Evolutionary conservation across 2,797 vertebrate species (phyloP).

Genomic region (Helicolenus hilgendorfi): DNA sequence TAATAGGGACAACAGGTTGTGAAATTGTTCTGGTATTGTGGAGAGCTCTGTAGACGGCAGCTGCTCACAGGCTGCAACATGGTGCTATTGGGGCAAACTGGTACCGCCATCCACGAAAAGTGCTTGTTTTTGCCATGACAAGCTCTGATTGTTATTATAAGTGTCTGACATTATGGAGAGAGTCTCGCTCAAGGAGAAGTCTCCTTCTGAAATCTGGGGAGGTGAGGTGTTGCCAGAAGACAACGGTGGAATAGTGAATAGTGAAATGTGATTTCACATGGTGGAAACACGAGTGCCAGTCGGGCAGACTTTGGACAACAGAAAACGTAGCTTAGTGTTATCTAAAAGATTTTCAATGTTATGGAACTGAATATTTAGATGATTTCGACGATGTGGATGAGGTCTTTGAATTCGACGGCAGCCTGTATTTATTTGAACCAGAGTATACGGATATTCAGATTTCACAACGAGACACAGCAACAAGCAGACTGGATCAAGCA

Average conservation of each 20-base stretch:
- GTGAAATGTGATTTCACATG: no score
- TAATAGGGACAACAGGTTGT: not conserved
- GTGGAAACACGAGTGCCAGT: rapidly evolving
- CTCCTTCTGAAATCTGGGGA: not conserved
- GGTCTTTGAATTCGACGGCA: no score
- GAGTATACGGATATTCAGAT: not conserved
- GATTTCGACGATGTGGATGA: not conserved
- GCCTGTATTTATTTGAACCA: not conserved
- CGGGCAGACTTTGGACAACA: not conserved
- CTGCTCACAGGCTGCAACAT: not conserved
- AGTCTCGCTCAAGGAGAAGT: not conserved
- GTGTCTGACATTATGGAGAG: not conserved
- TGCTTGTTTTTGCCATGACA: no score
- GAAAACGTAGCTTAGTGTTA: not conserved
- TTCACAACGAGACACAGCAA: no score
- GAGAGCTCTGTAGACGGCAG: not conserved
- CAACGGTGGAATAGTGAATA: not conserved
- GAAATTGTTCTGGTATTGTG: not conserved
- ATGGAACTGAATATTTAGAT: not conserved
- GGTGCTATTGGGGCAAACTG: not conserved
- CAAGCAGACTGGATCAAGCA: no score
- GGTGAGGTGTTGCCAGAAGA: no score
- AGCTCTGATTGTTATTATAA: not conserved
- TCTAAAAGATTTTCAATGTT: not conserved
- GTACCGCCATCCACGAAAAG: no score